Evolutionary conservation across 2,113 vertebrate genomes (phyloP), one percentile per base, ranked within the genome.

Genomic region (Myiozetetes cayanensis): DNA sequence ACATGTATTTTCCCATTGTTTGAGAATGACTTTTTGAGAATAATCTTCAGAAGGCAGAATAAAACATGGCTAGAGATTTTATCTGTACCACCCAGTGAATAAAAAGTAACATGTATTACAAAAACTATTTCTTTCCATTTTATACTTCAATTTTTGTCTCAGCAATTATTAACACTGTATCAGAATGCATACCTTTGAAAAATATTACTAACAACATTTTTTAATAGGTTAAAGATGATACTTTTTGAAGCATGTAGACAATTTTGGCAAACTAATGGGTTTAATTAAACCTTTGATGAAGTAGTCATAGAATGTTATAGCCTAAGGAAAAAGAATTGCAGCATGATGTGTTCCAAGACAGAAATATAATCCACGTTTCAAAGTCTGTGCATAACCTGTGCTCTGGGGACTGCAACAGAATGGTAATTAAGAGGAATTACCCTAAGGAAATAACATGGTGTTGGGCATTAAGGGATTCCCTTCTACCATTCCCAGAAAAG

Each of bases 381-480:
- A 87, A 94, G 46, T 55, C 93, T 50, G 62, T 63, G 85, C 56
- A 93, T 33, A 94, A 95, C 89, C 89, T 95, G 87, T 1, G 4
- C 95, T 91, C 93, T 68, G 0, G 13, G 73, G 94, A 94, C 74
- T 92, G 35, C n/a, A 87, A 75, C 0, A 0, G 77, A 94, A 85
- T 35, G n/a, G 94, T 95, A 97, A 96, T 96, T 94, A 97, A 96
- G 61, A 89, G 74, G 58, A 95, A 85, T 47, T 87, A 93, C 91
- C 93, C 95, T 56, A 79, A 85, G 85, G 87, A 96, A 95, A 96
- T 93, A 91, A 95, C 55, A 96, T 21, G 33, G 58, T 77, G 30
- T 18, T 90, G 87, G 87, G 83, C 91, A 96, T 79, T 91, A 89
- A 95, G 87, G 81, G 84, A 93, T 85, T 94, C 77, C 66, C 77